A percentile compares a stretch with the other conserved stretches of the same genome.
Conservation (phyloP, 2,888 invertebrate genomes). For the Strigamia transsilvanica region DNA sequence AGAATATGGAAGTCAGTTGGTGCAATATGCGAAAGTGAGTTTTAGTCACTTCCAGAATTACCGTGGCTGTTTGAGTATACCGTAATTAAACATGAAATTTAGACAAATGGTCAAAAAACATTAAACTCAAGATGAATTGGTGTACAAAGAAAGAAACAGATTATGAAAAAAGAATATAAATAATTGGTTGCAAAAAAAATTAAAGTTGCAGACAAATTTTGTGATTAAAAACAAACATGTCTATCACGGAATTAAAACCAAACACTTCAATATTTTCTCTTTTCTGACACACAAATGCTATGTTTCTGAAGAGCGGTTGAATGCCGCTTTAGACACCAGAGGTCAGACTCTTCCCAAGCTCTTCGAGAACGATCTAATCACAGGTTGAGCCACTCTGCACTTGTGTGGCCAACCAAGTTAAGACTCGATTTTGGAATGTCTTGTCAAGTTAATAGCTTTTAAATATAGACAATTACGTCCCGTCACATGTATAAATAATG, state of each 20-base stretch:
- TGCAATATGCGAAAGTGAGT: too few relatives aligned
- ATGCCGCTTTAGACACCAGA: background rate
- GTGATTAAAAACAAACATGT: background rate
- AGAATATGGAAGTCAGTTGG: too few relatives aligned
- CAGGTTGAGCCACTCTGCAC: background rate
- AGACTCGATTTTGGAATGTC: background rate
- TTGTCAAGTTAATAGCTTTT: constrained; percentile 25
- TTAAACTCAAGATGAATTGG: too few relatives aligned
- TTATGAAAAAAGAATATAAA: background rate
- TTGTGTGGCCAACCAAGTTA: background rate
- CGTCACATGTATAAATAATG: background rate
- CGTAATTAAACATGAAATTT: too few relatives aligned
- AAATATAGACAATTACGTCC: background rate
- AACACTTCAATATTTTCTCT: too few relatives aligned
- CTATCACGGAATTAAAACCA: background rate
- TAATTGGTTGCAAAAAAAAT: too few relatives aligned
- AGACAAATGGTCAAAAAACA: too few relatives aligned
- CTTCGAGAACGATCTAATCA: background rate
- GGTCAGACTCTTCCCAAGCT: constrained; percentile 35
- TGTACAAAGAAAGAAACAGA: background rate
- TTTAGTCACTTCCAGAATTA: too few relatives aligned
- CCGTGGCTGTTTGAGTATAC: too few relatives aligned
- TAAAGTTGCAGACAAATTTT: too few relatives aligned
- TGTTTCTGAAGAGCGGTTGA: too few relatives aligned
- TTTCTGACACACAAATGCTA: too few relatives aligned